A percentile compares a stretch with the other conserved stretches of the same genome.
phyloP scores from a whole-genome alignment of 2,113 vertebrate genomes.

The Corythaixoides concolor region DNA sequence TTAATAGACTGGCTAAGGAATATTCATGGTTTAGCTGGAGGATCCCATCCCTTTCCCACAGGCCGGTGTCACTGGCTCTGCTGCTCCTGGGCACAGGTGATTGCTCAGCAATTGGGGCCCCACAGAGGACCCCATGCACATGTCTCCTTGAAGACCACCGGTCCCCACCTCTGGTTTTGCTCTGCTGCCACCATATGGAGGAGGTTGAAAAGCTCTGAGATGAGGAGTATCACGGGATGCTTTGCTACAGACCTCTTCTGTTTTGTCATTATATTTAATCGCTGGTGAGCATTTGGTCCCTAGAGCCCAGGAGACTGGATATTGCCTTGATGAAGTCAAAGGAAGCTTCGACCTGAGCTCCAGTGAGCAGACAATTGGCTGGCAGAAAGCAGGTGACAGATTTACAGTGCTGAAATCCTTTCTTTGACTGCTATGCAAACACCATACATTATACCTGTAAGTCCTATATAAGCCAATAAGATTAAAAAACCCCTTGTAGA shows the following conservation, averaged over 20 bases:
- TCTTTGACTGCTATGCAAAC: slow-evolving; percentile 18
- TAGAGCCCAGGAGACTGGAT: background rate
- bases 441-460: background rate
- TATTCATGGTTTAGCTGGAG: background rate
- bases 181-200: background rate
- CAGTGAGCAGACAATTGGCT: background rate
- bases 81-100: background rate
- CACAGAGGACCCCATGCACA: background rate
- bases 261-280: background rate
- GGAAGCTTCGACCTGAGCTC: background rate
- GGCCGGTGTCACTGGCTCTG: background rate
- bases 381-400: background rate
- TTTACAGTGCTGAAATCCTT: background rate
- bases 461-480: background rate
- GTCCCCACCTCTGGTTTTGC: background rate
- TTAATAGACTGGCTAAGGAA: background rate
- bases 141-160: fast-evolving
- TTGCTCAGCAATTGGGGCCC: background rate
- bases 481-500: slow-evolving; percentile 26
- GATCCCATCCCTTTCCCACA: background rate
- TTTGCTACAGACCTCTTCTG: background rate
- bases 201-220: background rate
- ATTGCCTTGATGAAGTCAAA: background rate
- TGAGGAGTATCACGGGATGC: fast-evolving
- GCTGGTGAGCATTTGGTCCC: background rate